Base-by-base conservation (phyloP, 2,797 vertebrate genomes). In the Dallia pectoralis region DNA sequence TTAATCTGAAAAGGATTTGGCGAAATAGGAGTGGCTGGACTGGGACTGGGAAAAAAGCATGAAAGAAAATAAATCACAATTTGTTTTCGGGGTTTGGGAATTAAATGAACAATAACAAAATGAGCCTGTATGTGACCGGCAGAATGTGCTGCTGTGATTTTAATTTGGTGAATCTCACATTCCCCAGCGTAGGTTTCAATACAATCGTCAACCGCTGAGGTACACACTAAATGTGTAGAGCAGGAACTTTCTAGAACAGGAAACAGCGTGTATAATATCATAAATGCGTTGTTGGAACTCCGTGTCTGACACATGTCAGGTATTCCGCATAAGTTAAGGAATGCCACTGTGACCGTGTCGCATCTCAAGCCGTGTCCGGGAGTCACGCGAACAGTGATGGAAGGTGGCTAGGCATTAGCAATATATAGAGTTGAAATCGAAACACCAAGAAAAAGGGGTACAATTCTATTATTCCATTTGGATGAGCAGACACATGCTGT, bases 11-110 rank as follows among this genome's bases (percentile, higher is more conserved):
- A 64, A 7, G 7, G 62, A 32, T 64, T 70, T 72, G 32, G 9
- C 73, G 53, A 74, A 36, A 30, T 9, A 72, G 61, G 59, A 76
- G n/a, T 18, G 47, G 51, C 33, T 0, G 11, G 64, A 72, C 51
- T 65, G 44, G 33, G 49, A 22, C 48, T 79, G 30, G 72, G 67
- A 74, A 75, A 61, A 72, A 77, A 32, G 9, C 51, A 69, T 73
- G 77, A 53, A 18, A 59, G 61, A 77, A 82, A 78, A 19, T 71
- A 44, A 64, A 18, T 64, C 18, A 19, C 1, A 5, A 64, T 30
- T 30, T 32, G 12, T 25, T 63, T 16, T 62, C 18, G 30, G 29
- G 4, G 29, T 29, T 15, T 32, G 15, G 16, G 22, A 11, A 22
- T 59, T 25, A 59, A 22, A 59, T 11, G 22, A 12, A 22, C 22